Base-by-base conservation (phyloP, 2,888 invertebrate genomes). In the Subacronicta megacephala region DNA sequence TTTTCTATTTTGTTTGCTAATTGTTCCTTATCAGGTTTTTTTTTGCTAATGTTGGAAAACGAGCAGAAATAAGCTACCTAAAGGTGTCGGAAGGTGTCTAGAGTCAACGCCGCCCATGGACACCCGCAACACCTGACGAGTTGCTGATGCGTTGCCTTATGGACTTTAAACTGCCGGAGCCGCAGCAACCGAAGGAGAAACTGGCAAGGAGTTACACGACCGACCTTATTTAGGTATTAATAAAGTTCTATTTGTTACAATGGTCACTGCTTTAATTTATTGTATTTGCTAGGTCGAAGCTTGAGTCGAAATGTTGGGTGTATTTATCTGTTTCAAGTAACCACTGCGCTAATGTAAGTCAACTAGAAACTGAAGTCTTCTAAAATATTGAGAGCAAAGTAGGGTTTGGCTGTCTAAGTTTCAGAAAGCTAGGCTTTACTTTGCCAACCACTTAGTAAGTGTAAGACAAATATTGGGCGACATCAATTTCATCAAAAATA, bases 231-330 rank as follows among this genome's bases (percentile, higher is more conserved):
- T 12, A 31, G n/a, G 18, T 6, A 7, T 9, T n/a, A 37, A 31
- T 42, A 41, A 33, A 57, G 33, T 29, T 26, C 31, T 10, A 44
- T 26, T 26, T 41, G 45, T 16, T 2, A 46, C 26, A 18, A 46
- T 18, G 16, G 13, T 44, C 36, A 7, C 51, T 44, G 26, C 38
- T 47, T 52, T 40, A 54, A n/a, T n/a, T 54, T 38, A 47, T 35
- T 13, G 29, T 59, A 62, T 67, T 66, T 62, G 58, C 54, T 67
- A 54, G 29, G 49, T 60, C 63, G 53, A 55, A 37, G 31, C 49
- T 31, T n/a, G 13, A 46, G 23, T 49, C 15, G 10, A 57, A 52
- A 23, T 47, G 18, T 36, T 46, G 17, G 7, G 12, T 47, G 49
- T 46, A 52, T 62, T n/a, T n/a, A 57, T 7, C 23, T 54, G 42